Evolutionary conservation across 2,797 vertebrate genomes (phyloP), one percentile per base, ranked within the genome.

Genomic region (Halcyon badia): DNA sequence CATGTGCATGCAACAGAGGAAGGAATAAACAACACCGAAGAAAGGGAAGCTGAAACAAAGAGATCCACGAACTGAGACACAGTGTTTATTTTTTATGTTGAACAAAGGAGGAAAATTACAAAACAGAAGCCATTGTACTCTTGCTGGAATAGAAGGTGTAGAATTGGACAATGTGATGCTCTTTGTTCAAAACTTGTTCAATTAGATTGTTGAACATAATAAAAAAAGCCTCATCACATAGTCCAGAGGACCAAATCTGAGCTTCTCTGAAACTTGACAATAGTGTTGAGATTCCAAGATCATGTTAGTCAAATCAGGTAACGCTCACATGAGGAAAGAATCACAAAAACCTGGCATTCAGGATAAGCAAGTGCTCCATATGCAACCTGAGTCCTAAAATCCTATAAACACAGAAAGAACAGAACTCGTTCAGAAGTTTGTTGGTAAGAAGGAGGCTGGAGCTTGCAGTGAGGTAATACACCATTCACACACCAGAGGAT

Each of bases 1-100:
- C 95, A 93, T 97, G 97, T 87, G 68, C 83, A 69, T 92, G 97
- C 83, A 97, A 90, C 68, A 87, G 90, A 79, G 57, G 30, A 89
- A 94, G 60, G 52, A 96, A 97, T 97, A 96, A 97, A 78, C 75
- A 87, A 89, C 35, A 75, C 5, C 0, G 5, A 88, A 80, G 88
- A 90, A 89, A 95, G 48, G 24, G 64, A 95, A 84, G 75, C 58
- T 11, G 21, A 96, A 94, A 97, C 75, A 96, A 82, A 96, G 81
- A 77, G 90, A 94, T 96, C 91, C 89, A 75, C 95, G 88, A 84
- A 54, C 44, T 80, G 81, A 89, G 68, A 68, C 46, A 95, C 15
- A 84, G 80, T 89, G 30, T 56, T 57, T 33, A 95, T 95, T 89
- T 95, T 87, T 91, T 68, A 86, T 83, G 60, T 82, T 92, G 85